A percentile compares a stretch with the other conserved stretches of the same genome.
These are phyloP conservation scores for Seladonia tumulorum DNA, from an alignment of 2,888 invertebrate species.

Conservation along the genomic window DNA sequence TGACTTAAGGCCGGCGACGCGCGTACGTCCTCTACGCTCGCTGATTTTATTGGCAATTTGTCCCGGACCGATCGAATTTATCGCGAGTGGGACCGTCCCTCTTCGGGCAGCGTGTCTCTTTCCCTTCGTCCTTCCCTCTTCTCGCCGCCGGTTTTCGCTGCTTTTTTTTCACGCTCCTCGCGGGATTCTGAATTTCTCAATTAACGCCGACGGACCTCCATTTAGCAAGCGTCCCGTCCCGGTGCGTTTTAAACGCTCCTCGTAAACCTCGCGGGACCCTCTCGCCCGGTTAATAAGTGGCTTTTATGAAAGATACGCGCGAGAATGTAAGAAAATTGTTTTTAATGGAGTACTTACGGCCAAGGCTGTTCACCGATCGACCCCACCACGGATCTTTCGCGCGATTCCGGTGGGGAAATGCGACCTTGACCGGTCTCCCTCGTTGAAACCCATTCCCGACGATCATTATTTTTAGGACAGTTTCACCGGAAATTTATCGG, in stretches of 20 bases:
- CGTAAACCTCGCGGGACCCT: neutral
- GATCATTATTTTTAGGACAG: neutral
- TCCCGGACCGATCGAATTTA: conserved; percentile 74
- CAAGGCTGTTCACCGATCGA: neutral
- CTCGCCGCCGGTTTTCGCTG: neutral
- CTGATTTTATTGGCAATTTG: conserved; percentile 77
- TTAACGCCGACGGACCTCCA: conserved; percentile 60
- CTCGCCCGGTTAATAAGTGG: conserved; percentile 29
- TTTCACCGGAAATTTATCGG: neutral
- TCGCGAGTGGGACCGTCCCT: conserved; percentile 54
- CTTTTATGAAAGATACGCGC: conserved; percentile 33
- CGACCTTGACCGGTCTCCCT: conserved; percentile 1
- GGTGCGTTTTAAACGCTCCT: conserved; percentile 30
- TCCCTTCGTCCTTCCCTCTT: neutral
- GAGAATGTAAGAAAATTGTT: conserved; percentile 23
- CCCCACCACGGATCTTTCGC: neutral
- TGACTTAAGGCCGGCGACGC: conserved; percentile 70
- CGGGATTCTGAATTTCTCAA: conserved; percentile 70
- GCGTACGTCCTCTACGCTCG: conserved; percentile 50
- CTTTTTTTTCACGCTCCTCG: conserved; percentile 18
- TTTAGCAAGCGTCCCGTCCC: conserved; percentile 50
- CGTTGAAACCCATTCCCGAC: neutral
- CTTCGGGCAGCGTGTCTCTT: neutral
- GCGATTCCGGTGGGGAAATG: neutral
- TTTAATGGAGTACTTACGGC: conserved; percentile 10